Base-by-base conservation (phyloP, 2,888 invertebrate species). In the Lycia hirtaria region DNA sequence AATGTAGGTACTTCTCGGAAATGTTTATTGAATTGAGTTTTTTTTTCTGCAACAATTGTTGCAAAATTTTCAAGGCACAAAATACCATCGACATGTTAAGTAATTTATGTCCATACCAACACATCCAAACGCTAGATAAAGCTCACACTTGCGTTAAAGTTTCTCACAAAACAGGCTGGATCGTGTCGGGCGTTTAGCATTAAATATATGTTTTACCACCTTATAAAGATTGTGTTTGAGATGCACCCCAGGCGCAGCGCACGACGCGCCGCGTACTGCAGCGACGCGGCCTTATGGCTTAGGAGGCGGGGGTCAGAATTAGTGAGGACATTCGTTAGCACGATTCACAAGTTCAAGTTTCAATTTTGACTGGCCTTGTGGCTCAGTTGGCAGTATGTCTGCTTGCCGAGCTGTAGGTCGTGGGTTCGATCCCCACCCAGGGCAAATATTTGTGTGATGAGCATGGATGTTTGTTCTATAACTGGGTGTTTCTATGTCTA, bases 161-260 rank as follows among this genome's bases (percentile, higher is more conserved):
- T 82, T 79, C 81, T 74, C 80, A 74, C 74, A 75, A 57, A 58
- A 58, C 57, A 47, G 52, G 68, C 68, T 60, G 71, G 84, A 49
- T 53, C 87, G 85, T 83, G 87, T 80, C 76, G 74, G 78, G 73
- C 81, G 79, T 85, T 89, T 89, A 90, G 83, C 87, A 87, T 91
- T 90, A 89, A 90, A 90, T 90, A 90, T 90, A 90, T 90, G 91
- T 91, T 91, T 91, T 90, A 92, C 89, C 91, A 90, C 91, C 88
- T 92, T 90, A 88, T 90, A 90, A 88, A 90, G 90, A 90, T 88
- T 81, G 87, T 80, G 88, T 78, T 75, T 71, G 77, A 76, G 88
- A 88, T 88, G 71, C 73, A 77, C 67, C 85, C 85, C 84, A 63
- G 75, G 75, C 82, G 88, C 88, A 82, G 80, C 57, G 88, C 90